Evolutionary conservation across 2,113 vertebrate genomes (phyloP), one percentile per base, ranked within the genome.

Genomic region (Morone chrysops): DNA sequence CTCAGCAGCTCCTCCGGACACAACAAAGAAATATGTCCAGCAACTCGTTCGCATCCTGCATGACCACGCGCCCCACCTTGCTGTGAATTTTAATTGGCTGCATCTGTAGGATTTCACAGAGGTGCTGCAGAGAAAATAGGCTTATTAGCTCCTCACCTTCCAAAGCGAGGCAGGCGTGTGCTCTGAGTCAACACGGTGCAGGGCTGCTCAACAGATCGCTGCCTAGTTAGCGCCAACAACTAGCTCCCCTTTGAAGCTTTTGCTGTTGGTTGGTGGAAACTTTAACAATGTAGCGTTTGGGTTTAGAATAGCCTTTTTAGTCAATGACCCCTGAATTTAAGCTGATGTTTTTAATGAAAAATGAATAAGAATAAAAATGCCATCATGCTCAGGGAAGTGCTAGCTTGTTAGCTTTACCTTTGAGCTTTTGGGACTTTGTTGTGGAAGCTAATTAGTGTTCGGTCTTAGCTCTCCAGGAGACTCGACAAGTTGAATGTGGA

Each of bases 141-240:
- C 87, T 85, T 82, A 83, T 90, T 88, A 89, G 85, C 75, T 78
- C 31, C 75, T 82, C 90, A 87, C 81, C 73, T 89, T 90, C 82
- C 48, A 82, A 69, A 87, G 75, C 50, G 16, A 74, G 69, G 71
- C 59, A 40, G 80, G 53, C 69, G 62, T 43, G 25, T 4, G 72
- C 75, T 72, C 56, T 68, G 78, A 87, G 85, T 83, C 87, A 31
- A 70, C 38, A 17, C 0, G 25, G 70, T 31, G 38, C 78, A 71
- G 75, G 1, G 61, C 81, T 36, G 53, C 74, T 45, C 13, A 84
- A 60, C 70, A 53, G 51, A 76, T 70, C 57, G 18, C 47, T 3
- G 16, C 63, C 71, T 68, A 56, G 77, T 84, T 85, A 72, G 56
- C 3, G 41, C 72, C 72, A 62, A 22, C 66, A 2, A 18, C 86